phyloP scores from a whole-genome alignment of 1,140 invertebrate genomes.

The Drosophila orena region DNA sequence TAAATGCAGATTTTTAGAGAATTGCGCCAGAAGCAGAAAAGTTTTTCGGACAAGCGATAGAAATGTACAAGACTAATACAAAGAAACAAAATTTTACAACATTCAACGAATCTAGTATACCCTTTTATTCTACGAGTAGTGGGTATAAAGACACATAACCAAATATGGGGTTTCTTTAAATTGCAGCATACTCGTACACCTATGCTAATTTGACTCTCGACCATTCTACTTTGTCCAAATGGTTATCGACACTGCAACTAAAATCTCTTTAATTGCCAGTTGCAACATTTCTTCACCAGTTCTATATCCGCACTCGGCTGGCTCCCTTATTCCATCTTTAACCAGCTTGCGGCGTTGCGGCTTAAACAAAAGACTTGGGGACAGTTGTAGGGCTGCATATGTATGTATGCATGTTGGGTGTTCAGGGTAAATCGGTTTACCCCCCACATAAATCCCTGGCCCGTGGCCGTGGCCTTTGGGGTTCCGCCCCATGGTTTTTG shows the following conservation, averaged over 20 bases:
- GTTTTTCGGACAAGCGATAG: too few species aligned
- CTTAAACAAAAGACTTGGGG: constrained; percentile 44
- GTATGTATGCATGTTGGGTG: constrained; percentile 1
- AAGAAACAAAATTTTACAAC: too few species aligned
- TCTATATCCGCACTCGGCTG: constrained; percentile 8
- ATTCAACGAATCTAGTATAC: too few species aligned
- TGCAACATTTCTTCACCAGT: constrained; percentile 17
- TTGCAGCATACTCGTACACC: neutral
- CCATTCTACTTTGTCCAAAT: neutral
- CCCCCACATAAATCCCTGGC: constrained; percentile 56
- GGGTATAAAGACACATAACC: too few species aligned
- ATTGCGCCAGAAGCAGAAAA: too few species aligned
- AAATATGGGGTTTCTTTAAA: neutral
- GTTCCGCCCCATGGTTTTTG: constrained; percentile 6
- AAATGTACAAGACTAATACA: too few species aligned
- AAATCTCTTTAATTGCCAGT: constrained; percentile 5
- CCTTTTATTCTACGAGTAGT: too few species aligned
- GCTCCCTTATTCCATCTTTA: neutral
- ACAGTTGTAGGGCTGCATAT: constrained; percentile 52
- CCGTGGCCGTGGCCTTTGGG: constrained; percentile 55
- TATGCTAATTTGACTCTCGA: neutral
- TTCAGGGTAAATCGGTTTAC: constrained; percentile 41
- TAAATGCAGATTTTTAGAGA: too few species aligned
- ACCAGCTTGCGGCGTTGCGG: constrained; percentile 24
- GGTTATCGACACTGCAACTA: too few species aligned